Evolutionary conservation across 2,113 vertebrate species (phyloP).

Genomic region (Indicator maculatus): DNA sequence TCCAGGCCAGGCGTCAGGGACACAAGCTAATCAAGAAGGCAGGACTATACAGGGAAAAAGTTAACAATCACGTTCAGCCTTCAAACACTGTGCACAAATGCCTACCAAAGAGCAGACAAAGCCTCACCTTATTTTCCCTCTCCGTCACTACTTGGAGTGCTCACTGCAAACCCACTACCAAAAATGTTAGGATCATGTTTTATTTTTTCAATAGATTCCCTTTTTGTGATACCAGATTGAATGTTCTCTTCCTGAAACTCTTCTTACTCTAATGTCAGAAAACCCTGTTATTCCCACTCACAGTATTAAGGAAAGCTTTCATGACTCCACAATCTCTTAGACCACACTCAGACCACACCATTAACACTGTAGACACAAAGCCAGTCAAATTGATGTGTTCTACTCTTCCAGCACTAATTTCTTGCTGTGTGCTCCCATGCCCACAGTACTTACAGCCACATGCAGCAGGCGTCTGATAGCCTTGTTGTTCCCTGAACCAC

Average conservation of each 20-base stretch:
- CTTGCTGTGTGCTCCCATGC: neutral
- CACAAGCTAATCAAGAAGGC: neutral
- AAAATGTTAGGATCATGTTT: neutral
- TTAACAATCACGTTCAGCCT: neutral
- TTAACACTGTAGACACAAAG: neutral
- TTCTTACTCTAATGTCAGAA: neutral
- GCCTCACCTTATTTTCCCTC: neutral
- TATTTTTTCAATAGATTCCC: neutral
- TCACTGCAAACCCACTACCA: neutral
- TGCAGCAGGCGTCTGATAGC: conserved; percentile 96
- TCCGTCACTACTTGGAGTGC: neutral
- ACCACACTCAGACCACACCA: neutral
- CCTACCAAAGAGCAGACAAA: neutral
- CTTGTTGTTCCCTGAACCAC: conserved; percentile 98
- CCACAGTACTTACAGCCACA: conserved; percentile 88
- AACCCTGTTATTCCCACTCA: neutral
- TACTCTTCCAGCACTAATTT: neutral
- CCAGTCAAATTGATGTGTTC: neutral
- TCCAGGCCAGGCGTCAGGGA: neutral
- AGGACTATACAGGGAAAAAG: neutral
- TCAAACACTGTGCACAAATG: neutral
- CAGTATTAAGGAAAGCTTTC: neutral
- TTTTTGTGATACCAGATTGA: neutral
- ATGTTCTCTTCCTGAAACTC: neutral
- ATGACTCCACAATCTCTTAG: neutral